A percentile compares a stretch with the other conserved stretches of the same genome.
Conservation (phyloP, 2,113 vertebrate genomes). For the zebrafish (Danio rerio) region GRCz12tu NC_133189.1:46597501-46598000, state of each 20-base stretch:
- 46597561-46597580: background rate
- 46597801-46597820: conserved; percentile 49
- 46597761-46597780: conserved; percentile 40
- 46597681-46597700: conserved; percentile 42
- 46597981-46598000: conserved; percentile 27
- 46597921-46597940: conserved; percentile 11
- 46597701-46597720: conserved; percentile 54
- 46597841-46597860: conserved; percentile 15
- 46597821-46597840: conserved; percentile 38
- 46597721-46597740: conserved; percentile 53
- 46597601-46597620: conserved; percentile 25
- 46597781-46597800: conserved; percentile 55
- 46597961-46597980: conserved; percentile 29
- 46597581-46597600: conserved; percentile 11
- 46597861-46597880: conserved; percentile 45
- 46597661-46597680: conserved; percentile 54
- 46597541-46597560: conserved; percentile 6
- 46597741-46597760: conserved; percentile 42
- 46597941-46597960: conserved; percentile 42
- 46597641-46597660: conserved; percentile 50
- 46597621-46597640: conserved; percentile 15
- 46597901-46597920: conserved; percentile 29
- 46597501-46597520: background rate
- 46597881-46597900: conserved; percentile 42
- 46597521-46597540: conserved; percentile 7